Evolutionary conservation across 2,113 vertebrate genomes (phyloP).

Genomic region (Chiloscyllium plagiosum): DNA sequence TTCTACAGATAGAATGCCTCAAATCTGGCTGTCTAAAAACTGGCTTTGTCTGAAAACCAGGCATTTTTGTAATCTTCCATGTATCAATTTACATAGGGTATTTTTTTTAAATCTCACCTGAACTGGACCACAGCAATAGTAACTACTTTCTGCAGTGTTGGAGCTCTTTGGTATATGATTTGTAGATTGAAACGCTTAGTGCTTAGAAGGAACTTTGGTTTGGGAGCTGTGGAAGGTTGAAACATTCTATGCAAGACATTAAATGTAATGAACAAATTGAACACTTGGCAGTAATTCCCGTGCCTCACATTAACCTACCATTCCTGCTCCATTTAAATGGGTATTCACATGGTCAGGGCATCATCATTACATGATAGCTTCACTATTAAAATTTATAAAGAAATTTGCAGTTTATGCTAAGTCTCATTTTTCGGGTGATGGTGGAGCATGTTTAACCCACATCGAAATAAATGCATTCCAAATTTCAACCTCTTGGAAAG

Average conservation of each 20-base stretch:
- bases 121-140: background rate
- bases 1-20: no score
- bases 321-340: background rate
- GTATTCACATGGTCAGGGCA: background rate
- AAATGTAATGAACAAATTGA: background rate
- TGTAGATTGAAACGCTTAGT: background rate
- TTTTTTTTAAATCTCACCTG: no score
- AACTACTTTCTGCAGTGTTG: background rate
- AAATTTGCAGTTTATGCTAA: background rate
- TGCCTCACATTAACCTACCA: background rate
- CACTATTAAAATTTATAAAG: background rate
- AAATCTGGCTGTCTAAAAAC: no score
- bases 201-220: background rate
- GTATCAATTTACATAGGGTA: no score
- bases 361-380: background rate
- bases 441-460: no score
- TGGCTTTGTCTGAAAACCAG: no score
- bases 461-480: no score
- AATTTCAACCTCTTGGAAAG: no score
- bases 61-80: no score
- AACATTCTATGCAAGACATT: background rate
- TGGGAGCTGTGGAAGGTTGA: background rate
- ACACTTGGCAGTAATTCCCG: background rate
- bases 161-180: background rate
- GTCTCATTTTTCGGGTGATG: background rate